These are phyloP conservation scores for Coptotermes formosanus DNA, from an alignment of 1,140 invertebrate genomes.

Conservation along the genomic window DNA sequence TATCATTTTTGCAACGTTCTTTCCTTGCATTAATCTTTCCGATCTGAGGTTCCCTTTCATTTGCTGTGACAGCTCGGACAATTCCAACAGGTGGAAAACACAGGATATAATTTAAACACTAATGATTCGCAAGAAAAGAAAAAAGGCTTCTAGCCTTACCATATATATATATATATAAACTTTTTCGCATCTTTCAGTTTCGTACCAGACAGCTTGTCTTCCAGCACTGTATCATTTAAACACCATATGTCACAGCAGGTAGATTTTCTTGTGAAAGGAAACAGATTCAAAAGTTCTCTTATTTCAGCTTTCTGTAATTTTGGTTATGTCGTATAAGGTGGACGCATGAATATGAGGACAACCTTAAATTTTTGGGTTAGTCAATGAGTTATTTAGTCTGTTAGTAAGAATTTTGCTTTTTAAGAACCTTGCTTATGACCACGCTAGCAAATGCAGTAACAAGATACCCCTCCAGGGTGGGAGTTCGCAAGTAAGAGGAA, in stretches of 20 bases:
- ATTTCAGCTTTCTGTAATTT: not conserved
- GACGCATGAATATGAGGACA: not conserved
- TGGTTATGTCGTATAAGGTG: not conserved
- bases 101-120: conserved; percentile 9
- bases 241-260: not conserved
- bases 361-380: too few relatives aligned
- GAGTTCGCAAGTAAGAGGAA: too few relatives aligned
- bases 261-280: not conserved
- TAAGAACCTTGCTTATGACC: too few relatives aligned
- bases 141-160: not conserved
- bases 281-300: not conserved
- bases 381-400: too few relatives aligned
- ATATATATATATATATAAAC: not conserved
- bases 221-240: not conserved
- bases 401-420: too few relatives aligned
- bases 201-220: not conserved
- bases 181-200: not conserved
- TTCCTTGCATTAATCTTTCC: conserved; percentile 16
- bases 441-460: too few relatives aligned
- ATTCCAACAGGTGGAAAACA: conserved; percentile 1
- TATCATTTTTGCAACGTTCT: not conserved
- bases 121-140: conserved; percentile 9
- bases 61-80: not conserved
- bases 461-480: too few relatives aligned
- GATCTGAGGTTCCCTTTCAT: not conserved